Percentiles rank a stretch among this genome's conserved stretches.
phyloP scores from a whole-genome alignment of 2,888 invertebrate species.

The Tridacna gigas region DNA sequence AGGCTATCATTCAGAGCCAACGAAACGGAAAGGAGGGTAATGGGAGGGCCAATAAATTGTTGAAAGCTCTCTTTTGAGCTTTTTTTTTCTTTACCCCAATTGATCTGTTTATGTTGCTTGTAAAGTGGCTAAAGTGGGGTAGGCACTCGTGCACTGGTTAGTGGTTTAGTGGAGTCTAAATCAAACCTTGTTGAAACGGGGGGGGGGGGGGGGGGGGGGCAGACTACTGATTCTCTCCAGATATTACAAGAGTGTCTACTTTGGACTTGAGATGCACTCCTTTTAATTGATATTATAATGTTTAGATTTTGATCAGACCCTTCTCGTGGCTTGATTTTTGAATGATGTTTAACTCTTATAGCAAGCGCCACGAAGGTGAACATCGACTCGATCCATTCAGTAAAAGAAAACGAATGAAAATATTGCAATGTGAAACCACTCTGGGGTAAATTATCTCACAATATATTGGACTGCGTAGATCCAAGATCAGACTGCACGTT shows the following conservation, averaged over 20 bases:
- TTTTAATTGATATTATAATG: constrained; percentile 42
- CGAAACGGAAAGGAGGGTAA: no score
- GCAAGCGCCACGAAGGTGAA: no score
- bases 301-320: neutral
- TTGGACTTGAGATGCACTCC: constrained; percentile 53
- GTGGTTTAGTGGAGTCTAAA: neutral
- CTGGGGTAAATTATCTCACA: no score
- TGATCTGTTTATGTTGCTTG: neutral
- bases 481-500: no score
- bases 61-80: neutral
- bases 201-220: neutral
- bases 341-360: no score
- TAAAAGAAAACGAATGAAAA: no score
- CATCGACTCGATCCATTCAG: no score
- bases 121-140: constrained; percentile 6
- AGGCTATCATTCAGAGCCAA: no score
- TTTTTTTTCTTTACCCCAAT: neutral
- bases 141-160: constrained; percentile 1
- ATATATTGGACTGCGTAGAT: no score
- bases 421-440: no score
- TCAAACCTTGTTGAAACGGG: constrained; percentile 7
- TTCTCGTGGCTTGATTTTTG: no score
- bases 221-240: constrained; percentile 44
- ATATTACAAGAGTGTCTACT: constrained; percentile 53
- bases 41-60: no score